These are phyloP conservation scores for Tiliqua scincoides DNA, from an alignment of 2,113 vertebrate genomes.

Conservation along the genomic window DNA sequence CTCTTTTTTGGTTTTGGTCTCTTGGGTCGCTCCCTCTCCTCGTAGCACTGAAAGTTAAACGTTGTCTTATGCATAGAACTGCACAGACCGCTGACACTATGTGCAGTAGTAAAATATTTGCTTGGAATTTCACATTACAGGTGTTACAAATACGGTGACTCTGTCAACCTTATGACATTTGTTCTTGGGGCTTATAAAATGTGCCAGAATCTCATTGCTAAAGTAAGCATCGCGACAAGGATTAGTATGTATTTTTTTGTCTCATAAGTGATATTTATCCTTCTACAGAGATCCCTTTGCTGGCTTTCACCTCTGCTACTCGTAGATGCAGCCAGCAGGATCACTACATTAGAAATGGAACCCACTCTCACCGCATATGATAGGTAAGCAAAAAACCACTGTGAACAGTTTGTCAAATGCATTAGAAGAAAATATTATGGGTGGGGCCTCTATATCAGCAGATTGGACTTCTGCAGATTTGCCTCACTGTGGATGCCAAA, in stretches of 20 bases:
- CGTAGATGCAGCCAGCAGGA: not conserved
- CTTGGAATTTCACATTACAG: conserved; percentile 15
- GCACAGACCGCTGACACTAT: not conserved
- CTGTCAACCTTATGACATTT: conserved; percentile 3
- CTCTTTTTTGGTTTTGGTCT: not conserved
- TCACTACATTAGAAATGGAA: not conserved
- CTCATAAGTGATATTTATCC: not conserved
- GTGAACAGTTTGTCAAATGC: not conserved
- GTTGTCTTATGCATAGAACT: conserved; percentile 20
- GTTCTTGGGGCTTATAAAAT: conserved; percentile 12
- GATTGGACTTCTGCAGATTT: no score
- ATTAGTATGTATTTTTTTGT: not conserved
- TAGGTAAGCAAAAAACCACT: not conserved
- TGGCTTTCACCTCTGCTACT: not conserved
- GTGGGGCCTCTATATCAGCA: no score
- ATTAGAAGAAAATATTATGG: not conserved
- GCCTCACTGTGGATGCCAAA: no score
- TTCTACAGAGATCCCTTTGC: conserved; percentile 24
- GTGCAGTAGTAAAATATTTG: conserved; percentile 29
- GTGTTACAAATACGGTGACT: not conserved
- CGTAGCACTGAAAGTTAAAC: conserved; percentile 17
- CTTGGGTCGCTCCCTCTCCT: not conserved
- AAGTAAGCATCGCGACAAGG: conserved; percentile 5
- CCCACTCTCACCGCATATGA: not conserved
- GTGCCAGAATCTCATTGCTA: not conserved